Conservation (phyloP, 2,888 invertebrate species). For the Unio delphinus region DNA sequence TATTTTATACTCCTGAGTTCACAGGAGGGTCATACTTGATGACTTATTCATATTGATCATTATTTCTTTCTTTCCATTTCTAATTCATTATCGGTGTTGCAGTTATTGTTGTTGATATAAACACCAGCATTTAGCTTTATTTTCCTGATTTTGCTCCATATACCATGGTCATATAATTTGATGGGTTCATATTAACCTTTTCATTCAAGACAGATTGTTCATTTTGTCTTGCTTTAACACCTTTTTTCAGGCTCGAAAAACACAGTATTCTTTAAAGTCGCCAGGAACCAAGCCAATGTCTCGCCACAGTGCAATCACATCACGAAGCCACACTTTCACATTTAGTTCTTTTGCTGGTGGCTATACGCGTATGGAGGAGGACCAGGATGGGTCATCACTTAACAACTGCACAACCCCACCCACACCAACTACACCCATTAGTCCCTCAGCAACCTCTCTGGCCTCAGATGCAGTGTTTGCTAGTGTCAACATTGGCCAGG, state of each 20-base stretch:
- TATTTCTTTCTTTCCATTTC: too few relatives aligned
- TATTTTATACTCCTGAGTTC: too few relatives aligned
- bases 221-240: not conserved
- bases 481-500: slow-evolving; percentile 27
- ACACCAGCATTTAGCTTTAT: too few relatives aligned
- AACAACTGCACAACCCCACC: slow-evolving; percentile 65
- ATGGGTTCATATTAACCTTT: not conserved
- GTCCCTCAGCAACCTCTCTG: slow-evolving; percentile 26
- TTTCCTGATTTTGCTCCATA: too few relatives aligned
- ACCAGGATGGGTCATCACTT: slow-evolving; percentile 51
- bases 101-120: too few relatives aligned
- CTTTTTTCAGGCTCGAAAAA: slow-evolving; percentile 80
- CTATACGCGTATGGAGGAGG: slow-evolving; percentile 64
- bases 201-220: slow-evolving; percentile 2
- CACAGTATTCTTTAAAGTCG: slow-evolving; percentile 87
- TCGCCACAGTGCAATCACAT: slow-evolving; percentile 60
- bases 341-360: slow-evolving; percentile 39
- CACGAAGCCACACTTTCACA: slow-evolving; percentile 53
- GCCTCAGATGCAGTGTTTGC: slow-evolving; percentile 70
- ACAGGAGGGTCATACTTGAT: too few relatives aligned
- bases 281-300: slow-evolving; percentile 86
- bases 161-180: not conserved
- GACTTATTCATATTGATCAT: too few relatives aligned
- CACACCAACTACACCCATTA: slow-evolving; percentile 72
- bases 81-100: too few relatives aligned